phyloP scores from a whole-genome alignment of 2,113 vertebrate genomes.

The Sinocyclocheilus anshuiensis region DNA sequence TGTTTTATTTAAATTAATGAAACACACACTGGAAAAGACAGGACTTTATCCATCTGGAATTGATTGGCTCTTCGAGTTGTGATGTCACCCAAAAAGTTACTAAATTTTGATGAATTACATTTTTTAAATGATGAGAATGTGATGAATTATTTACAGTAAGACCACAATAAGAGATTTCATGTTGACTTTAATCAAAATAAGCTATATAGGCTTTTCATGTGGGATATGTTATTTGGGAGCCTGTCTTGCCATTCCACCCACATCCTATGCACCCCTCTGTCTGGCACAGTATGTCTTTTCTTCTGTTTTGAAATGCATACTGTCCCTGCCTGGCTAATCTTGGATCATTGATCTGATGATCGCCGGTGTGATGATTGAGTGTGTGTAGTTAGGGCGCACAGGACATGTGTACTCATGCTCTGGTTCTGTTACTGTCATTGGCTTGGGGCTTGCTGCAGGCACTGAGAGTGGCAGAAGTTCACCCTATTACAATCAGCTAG shows the following conservation, averaged over 20 bases:
- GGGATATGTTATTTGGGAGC: neutral
- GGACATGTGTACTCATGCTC: constrained; percentile 64
- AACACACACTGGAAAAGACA: neutral
- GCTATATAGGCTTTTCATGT: neutral
- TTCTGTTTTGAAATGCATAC: constrained; percentile 46
- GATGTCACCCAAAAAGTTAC: neutral
- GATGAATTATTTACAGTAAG: neutral
- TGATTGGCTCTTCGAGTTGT: neutral
- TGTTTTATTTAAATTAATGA: neutral
- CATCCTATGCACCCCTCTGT: constrained; percentile 27
- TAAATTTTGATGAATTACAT: neutral
- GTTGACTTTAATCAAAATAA: neutral
- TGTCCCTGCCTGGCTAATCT: constrained; percentile 47
- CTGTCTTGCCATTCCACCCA: constrained; percentile 28
- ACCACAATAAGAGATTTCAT: neutral
- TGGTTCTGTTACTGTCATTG: constrained; percentile 80
- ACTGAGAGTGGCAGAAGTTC: constrained; percentile 98
- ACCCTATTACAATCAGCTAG: constrained; percentile 95
- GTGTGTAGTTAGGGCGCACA: constrained; percentile 49
- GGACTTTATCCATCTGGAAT: neutral
- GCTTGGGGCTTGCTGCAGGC: constrained; percentile 84
- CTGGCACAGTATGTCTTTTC: constrained; percentile 50
- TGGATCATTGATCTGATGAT: constrained; percentile 23
- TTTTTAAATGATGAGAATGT: neutral
- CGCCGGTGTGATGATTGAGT: constrained; percentile 21